Conservation (phyloP, 2,888 invertebrate genomes). For the Andrena camellia region DNA sequence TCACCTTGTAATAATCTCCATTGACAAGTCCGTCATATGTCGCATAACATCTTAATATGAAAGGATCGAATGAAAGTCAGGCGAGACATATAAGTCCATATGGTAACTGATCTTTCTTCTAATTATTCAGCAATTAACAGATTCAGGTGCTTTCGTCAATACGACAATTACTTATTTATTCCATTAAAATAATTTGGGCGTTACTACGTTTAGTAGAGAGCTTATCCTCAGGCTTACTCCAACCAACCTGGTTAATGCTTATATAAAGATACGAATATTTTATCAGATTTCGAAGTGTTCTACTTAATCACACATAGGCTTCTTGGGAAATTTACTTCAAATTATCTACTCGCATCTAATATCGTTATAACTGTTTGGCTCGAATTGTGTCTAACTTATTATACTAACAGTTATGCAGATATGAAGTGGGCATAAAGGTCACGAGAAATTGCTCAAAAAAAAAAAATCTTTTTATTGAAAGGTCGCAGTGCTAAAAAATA, state of each 20-base stretch:
- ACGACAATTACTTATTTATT: slow-evolving; percentile 65
- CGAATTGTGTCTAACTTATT: slow-evolving; percentile 72
- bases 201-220: slow-evolving; percentile 64
- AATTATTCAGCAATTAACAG: slow-evolving; percentile 74
- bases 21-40: neutral
- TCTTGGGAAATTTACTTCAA: slow-evolving; percentile 68
- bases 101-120: slow-evolving; percentile 66
- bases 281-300: slow-evolving; percentile 58
- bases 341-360: slow-evolving; percentile 69
- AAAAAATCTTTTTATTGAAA: no score
- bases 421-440: slow-evolving; percentile 62
- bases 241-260: slow-evolving; percentile 74
- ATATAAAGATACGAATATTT: slow-evolving; percentile 60
- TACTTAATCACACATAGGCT: slow-evolving; percentile 69
- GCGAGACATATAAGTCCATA: slow-evolving; percentile 62
- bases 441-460: slow-evolving; percentile 14
- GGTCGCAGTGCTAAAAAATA: neutral
- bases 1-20: neutral
- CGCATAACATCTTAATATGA: neutral
- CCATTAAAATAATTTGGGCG: slow-evolving; percentile 70
- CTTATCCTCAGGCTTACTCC: slow-evolving; percentile 70
- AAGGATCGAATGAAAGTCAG: slow-evolving; percentile 2
- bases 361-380: slow-evolving; percentile 68
- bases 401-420: slow-evolving; percentile 70
- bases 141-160: slow-evolving; percentile 70